These are phyloP conservation scores for Umimayanthus chanpuru DNA, from an alignment of 92 coral and sea anemone species.

Conservation along the genomic window DNA sequence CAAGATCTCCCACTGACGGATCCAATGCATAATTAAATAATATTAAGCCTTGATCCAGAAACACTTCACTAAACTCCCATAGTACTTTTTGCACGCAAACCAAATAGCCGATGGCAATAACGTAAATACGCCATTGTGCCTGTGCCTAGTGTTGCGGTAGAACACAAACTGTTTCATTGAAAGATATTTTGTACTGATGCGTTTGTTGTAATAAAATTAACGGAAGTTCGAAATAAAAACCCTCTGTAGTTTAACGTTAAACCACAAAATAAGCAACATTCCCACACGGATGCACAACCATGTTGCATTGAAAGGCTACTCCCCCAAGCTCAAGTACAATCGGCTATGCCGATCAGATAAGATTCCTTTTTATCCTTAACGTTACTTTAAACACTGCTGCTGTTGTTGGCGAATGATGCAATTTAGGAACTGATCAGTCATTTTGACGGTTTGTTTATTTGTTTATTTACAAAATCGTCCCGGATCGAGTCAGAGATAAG, in stretches of 20 bases:
- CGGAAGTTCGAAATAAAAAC: neutral
- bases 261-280: neutral
- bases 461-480: neutral
- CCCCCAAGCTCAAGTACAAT: neutral
- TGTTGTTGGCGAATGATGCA: neutral
- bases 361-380: neutral
- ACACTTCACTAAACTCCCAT: neutral
- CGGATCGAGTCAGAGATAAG: neutral
- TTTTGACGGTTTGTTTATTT: neutral
- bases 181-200: neutral
- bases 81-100: neutral
- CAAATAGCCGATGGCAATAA: neutral
- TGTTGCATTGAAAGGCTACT: neutral
- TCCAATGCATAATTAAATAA: neutral
- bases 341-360: neutral
- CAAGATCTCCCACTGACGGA: neutral
- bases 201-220: neutral
- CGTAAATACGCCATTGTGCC: neutral
- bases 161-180: slow-evolving; percentile 16
- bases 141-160: neutral
- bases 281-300: neutral
- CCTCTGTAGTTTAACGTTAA: neutral
- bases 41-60: neutral
- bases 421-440: neutral
- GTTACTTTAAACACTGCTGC: neutral